These are phyloP conservation scores for Tetranychus truncatus DNA, from an alignment of 2,888 invertebrate genomes.

Conservation along the genomic window DNA sequence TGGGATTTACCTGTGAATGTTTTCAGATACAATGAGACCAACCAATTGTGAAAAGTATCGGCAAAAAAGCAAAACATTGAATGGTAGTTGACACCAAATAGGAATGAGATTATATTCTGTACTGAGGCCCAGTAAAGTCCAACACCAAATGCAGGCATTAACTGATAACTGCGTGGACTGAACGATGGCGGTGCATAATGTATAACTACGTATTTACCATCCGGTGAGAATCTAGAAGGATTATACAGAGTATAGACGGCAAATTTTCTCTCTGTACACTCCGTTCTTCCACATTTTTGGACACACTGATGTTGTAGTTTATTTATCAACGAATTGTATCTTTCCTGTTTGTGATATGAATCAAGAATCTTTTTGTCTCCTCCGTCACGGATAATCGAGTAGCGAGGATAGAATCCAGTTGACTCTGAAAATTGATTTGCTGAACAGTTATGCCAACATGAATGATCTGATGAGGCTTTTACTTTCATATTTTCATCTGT, in stretches of 20 bases:
- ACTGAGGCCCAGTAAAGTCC: background rate
- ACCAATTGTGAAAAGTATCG: background rate
- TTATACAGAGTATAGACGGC: background rate
- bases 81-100: background rate
- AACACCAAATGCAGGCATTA: background rate
- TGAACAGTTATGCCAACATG: background rate
- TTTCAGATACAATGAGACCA: background rate
- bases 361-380: background rate
- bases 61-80: background rate
- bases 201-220: background rate
- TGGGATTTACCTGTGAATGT: background rate
- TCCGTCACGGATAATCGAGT: background rate
- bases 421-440: background rate
- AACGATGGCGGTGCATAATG: background rate
- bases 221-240: background rate
- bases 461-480: background rate
- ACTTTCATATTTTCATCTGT: background rate
- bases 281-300: background rate
- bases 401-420: background rate
- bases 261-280: background rate
- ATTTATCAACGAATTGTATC: background rate
- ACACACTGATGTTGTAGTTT: background rate
- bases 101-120: background rate
- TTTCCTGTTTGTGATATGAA: background rate
- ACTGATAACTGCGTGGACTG: background rate